Evolutionary conservation across 2,888 invertebrate genomes (phyloP).

Genomic region (Girardia tigrina): DNA sequence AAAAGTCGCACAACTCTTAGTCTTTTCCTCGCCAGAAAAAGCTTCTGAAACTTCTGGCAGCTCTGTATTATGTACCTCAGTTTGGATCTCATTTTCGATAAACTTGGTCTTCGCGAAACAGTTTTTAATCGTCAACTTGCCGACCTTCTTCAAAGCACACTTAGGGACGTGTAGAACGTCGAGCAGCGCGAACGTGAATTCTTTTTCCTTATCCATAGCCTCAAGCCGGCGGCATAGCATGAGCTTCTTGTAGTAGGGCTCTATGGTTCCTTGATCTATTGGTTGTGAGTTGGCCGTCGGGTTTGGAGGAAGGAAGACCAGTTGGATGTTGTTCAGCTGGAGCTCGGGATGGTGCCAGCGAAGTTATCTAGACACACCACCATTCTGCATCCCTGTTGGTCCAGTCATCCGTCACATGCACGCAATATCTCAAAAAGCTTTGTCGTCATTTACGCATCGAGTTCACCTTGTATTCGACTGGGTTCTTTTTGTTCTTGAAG

Average conservation of each 20-base stretch:
- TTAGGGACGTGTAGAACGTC: not conserved
- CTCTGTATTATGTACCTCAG: too few relatives aligned
- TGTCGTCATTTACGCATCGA: too few relatives aligned
- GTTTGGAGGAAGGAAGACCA: not conserved
- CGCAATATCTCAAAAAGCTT: not conserved
- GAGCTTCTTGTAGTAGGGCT: not conserved
- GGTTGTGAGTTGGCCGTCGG: not conserved
- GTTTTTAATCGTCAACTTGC: not conserved
- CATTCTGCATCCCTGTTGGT: not conserved
- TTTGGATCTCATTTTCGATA: not conserved
- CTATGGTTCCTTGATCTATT: not conserved
- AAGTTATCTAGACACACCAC: not conserved
- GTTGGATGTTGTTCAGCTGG: not conserved
- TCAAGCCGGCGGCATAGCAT: not conserved
- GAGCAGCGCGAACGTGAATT: conserved; percentile 11
- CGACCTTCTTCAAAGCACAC: not conserved
- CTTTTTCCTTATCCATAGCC: conserved; percentile 3
- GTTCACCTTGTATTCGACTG: too few relatives aligned
- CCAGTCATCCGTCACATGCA: not conserved
- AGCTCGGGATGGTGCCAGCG: not conserved
- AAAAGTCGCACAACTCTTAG: too few relatives aligned
- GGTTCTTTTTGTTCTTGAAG: too few relatives aligned
- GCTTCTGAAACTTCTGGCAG: too few relatives aligned
- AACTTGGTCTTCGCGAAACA: not conserved
- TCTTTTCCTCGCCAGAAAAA: too few relatives aligned